These are phyloP conservation scores for Anastrepha ludens DNA, from an alignment of 1,140 invertebrate species.

Conservation along the genomic window DNA sequence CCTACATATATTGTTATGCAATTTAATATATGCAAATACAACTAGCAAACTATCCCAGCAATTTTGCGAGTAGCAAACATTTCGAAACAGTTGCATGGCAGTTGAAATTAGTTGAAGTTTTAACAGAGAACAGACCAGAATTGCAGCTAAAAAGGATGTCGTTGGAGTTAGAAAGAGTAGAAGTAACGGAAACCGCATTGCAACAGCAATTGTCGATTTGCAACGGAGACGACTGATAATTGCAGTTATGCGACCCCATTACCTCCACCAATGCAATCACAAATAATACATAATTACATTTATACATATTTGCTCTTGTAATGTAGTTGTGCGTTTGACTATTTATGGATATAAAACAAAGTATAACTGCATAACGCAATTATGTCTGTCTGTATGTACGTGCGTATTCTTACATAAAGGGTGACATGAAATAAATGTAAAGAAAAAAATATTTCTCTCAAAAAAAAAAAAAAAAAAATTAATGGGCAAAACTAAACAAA, in stretches of 20 bases:
- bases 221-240: constrained; percentile 48
- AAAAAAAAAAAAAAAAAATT: too few species aligned
- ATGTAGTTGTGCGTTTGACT: too few species aligned
- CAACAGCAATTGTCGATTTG: constrained; percentile 43
- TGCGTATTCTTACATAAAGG: too few species aligned
- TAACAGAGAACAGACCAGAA: not conserved
- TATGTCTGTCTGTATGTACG: too few species aligned
- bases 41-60: not conserved
- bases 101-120: constrained; percentile 28
- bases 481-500: too few species aligned
- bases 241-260: constrained; percentile 49
- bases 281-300: not conserved
- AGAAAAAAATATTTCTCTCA: too few species aligned
- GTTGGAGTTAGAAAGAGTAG: not conserved
- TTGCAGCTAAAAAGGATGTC: not conserved
- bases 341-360: too few species aligned
- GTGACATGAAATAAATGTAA: too few species aligned
- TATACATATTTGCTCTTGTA: not conserved
- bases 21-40: not conserved
- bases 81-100: constrained; percentile 35
- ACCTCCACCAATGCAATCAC: not conserved
- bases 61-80: not conserved
- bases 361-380: too few species aligned
- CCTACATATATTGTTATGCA: too few species aligned
- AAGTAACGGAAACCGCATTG: constrained; percentile 45